Evolutionary conservation across 1,140 invertebrate species (phyloP).

Genomic region (Drosophila pseudoananassae): DNA sequence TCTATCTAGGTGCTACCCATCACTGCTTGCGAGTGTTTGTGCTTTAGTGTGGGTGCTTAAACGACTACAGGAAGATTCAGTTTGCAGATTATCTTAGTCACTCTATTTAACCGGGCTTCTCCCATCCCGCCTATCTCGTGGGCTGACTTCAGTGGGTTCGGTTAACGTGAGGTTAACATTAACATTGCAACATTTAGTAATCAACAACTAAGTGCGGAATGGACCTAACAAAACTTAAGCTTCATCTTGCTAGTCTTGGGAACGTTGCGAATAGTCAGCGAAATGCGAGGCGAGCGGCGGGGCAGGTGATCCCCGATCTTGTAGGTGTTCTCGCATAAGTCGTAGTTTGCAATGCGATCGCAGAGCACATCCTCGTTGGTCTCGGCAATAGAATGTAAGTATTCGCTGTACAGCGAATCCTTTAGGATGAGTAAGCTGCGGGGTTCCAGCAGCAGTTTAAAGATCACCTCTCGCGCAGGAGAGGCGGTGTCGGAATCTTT

Average conservation of each 20-base stretch:
- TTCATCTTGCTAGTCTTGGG: conserved; percentile 94
- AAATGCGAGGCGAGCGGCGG: conserved; percentile 90
- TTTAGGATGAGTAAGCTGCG: conserved; percentile 94
- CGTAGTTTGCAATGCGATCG: conserved; percentile 88
- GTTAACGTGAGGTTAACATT: conserved; percentile 36
- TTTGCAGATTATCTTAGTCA: conserved; percentile 20
- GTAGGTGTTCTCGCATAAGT: conserved; percentile 86
- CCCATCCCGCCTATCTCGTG: conserved; percentile 17
- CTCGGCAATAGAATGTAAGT: conserved; percentile 96
- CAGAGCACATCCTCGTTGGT: conserved; percentile 88
- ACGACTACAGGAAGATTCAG: conserved; percentile 68
- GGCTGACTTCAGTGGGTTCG: conserved; percentile 57
- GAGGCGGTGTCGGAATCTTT: not conserved
- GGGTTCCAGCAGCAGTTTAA: conserved; percentile 92
- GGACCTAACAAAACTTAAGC: conserved; percentile 85
- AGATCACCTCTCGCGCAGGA: conserved; percentile 68
- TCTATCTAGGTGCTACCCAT: conserved; percentile 5
- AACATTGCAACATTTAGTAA: conserved; percentile 27
- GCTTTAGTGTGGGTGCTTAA: conserved; percentile 51
- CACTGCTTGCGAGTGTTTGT: conserved; percentile 31
- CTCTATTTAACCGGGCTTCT: conserved; percentile 3
- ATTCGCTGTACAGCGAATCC: conserved; percentile 92
- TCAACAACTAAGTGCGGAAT: conserved; percentile 22
- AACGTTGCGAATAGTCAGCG: conserved; percentile 97
- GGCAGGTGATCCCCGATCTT: conserved; percentile 85